Percentiles rank a stretch among this genome's conserved stretches.
These are phyloP conservation scores for Rhyzopertha dominica DNA, from an alignment of 1,140 invertebrate species.

Conservation along the genomic window DNA sequence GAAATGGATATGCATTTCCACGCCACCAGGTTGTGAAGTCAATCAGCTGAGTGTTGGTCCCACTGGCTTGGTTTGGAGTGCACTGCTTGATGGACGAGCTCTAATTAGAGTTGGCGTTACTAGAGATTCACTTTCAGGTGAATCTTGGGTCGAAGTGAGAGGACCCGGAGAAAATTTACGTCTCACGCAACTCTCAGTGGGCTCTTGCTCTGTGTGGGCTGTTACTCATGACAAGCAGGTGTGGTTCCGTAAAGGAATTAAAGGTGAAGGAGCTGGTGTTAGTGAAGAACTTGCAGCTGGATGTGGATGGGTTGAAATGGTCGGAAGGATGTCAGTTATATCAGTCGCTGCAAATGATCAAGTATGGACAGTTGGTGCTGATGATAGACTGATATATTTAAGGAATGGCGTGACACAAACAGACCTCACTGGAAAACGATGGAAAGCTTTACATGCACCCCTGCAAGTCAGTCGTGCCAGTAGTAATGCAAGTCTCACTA, in stretches of 20 bases:
- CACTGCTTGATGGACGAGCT: slow-evolving; percentile 73
- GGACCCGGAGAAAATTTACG: slow-evolving; percentile 63
- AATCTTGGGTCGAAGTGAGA: slow-evolving; percentile 75
- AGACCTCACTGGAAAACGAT: slow-evolving; percentile 82
- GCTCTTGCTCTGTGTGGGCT: slow-evolving; percentile 82
- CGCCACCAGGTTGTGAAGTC: slow-evolving; percentile 71
- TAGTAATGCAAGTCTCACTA: slow-evolving; percentile 60
- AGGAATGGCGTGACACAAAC: slow-evolving; percentile 68
- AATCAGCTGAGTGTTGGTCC: slow-evolving; percentile 78
- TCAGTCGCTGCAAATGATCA: slow-evolving; percentile 85
- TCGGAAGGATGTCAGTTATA: slow-evolving; percentile 74
- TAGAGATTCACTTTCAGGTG: slow-evolving; percentile 50
- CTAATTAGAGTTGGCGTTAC: slow-evolving; percentile 64
- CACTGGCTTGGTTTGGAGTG: slow-evolving; percentile 78
- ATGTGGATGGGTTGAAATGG: slow-evolving; percentile 78
- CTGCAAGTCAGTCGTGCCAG: slow-evolving; percentile 74
- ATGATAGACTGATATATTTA: slow-evolving; percentile 73
- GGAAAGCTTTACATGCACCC: slow-evolving; percentile 70
- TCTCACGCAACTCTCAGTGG: slow-evolving; percentile 74
- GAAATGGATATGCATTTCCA: slow-evolving; percentile 72
- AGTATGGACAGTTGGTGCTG: slow-evolving; percentile 64
- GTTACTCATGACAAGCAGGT: slow-evolving; percentile 76
- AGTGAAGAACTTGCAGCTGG: slow-evolving; percentile 69
- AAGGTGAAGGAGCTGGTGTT: slow-evolving; percentile 61
- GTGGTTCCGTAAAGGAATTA: slow-evolving; percentile 86